Base-by-base conservation (phyloP, 1,140 invertebrate genomes). In the Saccostrea echinata region DNA sequence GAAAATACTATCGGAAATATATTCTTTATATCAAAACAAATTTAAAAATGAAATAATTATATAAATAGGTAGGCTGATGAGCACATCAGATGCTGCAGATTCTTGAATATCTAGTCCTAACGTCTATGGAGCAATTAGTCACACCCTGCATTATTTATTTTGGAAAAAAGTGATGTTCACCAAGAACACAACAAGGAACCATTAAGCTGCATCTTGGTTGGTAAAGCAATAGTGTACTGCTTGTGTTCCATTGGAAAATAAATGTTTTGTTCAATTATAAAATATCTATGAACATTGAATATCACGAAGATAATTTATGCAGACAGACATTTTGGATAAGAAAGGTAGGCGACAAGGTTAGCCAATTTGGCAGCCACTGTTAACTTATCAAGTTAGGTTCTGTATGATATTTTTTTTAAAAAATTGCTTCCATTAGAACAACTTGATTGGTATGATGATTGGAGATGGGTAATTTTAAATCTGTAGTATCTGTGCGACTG, bases 341-440 rank as follows among this genome's bases (percentile, higher is more conserved):
- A 76, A 76, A 76, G 68, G 68, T 76, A 76, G 68, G 68, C 68
- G 68, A 76, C 68, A 76, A 76, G 68, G 68, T 76, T 76, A 76
- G 68, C 68, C 68, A 76, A 76, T 76, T 76, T 76, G 68, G 68
- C 68, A 76, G 27, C 68, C 68, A 76, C 68, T 76, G 30, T 71
- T 71, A 24, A 30, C 68, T 27, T 21, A 16, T 21, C n/a, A 21
- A 21, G 2, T 13, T 21, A n/a, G 18, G n/a, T 21, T 21, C 16
- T 21, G 13, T 18, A n/a, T 1, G 6, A 61, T n/a, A 3, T 61
- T 21, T 55, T 55, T 55, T 16, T n/a, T 1, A 21, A 21, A n/a
- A 16, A 21, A 61, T 61, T 61, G 16, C 18, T n/a, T 21, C n/a
- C 18, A 21, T 4, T n/a, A 61, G 43, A 8, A 9, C 43, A 43